Conservation (phyloP, 2,113 vertebrate genomes). For the Syngnathus floridae region DNA sequence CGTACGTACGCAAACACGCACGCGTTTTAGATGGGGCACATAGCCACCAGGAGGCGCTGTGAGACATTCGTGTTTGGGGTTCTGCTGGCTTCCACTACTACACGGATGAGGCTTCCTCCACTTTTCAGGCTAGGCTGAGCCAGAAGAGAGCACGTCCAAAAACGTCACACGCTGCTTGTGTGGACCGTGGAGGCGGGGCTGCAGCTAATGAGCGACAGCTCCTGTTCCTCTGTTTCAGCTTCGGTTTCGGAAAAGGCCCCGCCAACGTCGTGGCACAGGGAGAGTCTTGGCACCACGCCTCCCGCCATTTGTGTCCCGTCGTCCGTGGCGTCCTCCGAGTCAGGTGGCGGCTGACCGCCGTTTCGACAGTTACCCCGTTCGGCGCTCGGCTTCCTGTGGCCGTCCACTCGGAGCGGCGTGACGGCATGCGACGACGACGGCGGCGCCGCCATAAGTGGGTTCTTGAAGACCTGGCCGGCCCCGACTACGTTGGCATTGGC, state of each 20-base stretch:
- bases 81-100: neutral
- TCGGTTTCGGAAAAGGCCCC: slow-evolving; percentile 64
- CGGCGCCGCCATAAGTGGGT: slow-evolving; percentile 61
- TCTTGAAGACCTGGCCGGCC: slow-evolving; percentile 38
- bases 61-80: slow-evolving; percentile 25
- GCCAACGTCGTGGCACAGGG: slow-evolving; percentile 35
- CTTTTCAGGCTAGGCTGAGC: neutral
- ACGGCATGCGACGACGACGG: slow-evolving; percentile 77
- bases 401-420: slow-evolving; percentile 64
- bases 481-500: slow-evolving; percentile 29
- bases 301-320: slow-evolving; percentile 45
- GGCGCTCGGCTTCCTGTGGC: slow-evolving; percentile 67
- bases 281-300: slow-evolving; percentile 38
- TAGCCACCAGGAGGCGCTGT: slow-evolving; percentile 49
- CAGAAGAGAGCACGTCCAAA: neutral
- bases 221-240: slow-evolving; percentile 77
- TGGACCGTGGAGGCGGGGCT: slow-evolving; percentile 75
- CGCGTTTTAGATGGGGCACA: neutral
- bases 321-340: slow-evolving; percentile 54
- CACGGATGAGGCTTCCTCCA: neutral
- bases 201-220: slow-evolving; percentile 79
- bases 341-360: slow-evolving; percentile 43
- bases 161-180: slow-evolving; percentile 85
- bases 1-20: neutral
- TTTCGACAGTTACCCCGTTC: slow-evolving; percentile 70